Conservation (phyloP, 2,113 vertebrate species). For the Spilogale gracilis region DNA sequence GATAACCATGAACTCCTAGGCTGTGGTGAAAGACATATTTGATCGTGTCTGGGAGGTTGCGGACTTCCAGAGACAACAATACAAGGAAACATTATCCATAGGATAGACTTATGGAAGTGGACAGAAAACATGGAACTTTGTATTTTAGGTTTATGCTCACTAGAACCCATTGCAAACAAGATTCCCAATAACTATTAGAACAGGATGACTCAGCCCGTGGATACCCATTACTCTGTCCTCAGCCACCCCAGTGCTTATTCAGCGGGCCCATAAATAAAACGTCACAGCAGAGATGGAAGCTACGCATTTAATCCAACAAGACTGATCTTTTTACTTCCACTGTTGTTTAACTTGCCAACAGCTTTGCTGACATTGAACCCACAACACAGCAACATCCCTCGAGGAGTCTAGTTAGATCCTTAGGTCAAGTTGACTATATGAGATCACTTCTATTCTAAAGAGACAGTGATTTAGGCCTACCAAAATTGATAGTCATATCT, state of each 20-base stretch:
- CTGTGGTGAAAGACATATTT: not conserved
- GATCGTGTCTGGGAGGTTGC: not conserved
- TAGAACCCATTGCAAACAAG: not conserved
- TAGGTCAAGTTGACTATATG: not conserved
- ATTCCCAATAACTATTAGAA: not conserved
- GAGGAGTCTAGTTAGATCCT: not conserved
- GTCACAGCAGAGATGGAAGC: not conserved
- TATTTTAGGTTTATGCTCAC: not conserved
- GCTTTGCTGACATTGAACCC: not conserved
- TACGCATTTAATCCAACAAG: not conserved
- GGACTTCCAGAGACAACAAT: not conserved
- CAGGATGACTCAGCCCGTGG: not conserved
- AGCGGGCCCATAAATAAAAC: not conserved
- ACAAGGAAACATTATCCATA: not conserved
- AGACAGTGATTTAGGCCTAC: not conserved
- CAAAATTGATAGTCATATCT: not conserved
- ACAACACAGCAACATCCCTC: not conserved
- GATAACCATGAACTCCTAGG: not conserved
- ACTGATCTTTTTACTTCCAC: not conserved
- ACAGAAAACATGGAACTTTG: not conserved
- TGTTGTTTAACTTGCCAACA: too few relatives aligned
- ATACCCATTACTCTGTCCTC: not conserved
- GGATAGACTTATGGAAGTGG: not conserved
- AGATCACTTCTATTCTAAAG: not conserved
- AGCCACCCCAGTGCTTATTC: not conserved